Evolutionary conservation across 2,888 invertebrate species (phyloP).

Genomic region (Uloborus plumipes): DNA sequence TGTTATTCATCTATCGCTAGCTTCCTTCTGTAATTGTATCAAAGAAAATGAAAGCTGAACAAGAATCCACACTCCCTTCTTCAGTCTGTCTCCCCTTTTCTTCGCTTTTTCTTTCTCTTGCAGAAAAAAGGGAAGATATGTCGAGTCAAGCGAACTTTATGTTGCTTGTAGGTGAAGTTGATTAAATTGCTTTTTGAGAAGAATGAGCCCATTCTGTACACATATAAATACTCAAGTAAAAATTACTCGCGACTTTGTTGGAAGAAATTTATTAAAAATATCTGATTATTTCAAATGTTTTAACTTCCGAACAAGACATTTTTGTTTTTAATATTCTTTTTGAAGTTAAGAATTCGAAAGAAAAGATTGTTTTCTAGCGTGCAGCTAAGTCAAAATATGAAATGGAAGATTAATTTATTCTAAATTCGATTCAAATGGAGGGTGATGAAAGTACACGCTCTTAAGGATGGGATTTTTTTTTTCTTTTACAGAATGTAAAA

Average conservation of each 20-base stretch:
- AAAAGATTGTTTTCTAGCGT: no score
- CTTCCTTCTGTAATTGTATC: conserved; percentile 34
- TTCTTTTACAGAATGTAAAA: no score
- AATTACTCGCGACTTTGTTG: conserved; percentile 2
- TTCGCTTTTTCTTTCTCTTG: conserved; percentile 12
- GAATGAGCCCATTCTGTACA: conserved; percentile 1
- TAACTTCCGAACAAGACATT: no score
- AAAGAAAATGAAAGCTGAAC: conserved; percentile 30
- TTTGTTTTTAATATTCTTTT: no score
- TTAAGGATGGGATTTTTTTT: no score
- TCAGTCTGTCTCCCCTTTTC: background rate
- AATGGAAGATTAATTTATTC: no score
- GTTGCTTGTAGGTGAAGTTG: conserved; percentile 37
- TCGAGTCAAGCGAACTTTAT: conserved; percentile 45
- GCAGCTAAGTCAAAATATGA: no score
- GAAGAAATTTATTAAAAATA: background rate
- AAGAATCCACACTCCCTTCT: background rate
- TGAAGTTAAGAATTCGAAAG: no score
- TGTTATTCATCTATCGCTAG: conserved; percentile 38
- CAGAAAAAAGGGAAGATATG: conserved; percentile 2
- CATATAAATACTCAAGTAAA: background rate
- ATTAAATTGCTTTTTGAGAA: conserved; percentile 50
- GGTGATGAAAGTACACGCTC: no score
- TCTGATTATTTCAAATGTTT: no score
- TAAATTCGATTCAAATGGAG: no score